Percentiles rank a stretch among this genome's conserved stretches.
phyloP scores from a whole-genome alignment of 2,888 invertebrate genomes.

The Pyralis farinalis region DNA sequence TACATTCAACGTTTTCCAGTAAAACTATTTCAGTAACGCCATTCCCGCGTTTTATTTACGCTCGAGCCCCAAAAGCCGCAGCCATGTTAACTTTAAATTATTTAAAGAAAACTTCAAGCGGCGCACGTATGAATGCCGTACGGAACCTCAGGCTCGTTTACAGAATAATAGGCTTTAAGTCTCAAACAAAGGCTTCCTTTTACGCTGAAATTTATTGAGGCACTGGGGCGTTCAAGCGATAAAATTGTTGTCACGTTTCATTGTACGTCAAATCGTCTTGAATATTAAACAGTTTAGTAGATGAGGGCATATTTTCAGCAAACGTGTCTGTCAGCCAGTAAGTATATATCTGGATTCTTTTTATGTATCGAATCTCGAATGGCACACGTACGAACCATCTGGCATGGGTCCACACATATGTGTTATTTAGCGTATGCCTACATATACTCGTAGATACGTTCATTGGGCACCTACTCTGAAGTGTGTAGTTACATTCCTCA shows the following conservation, averaged over 20 bases:
- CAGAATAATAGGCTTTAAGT: conserved; percentile 4
- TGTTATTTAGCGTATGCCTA: too few species aligned
- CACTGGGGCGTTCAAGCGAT: not conserved
- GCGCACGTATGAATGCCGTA: conserved; percentile 1
- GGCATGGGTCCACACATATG: too few species aligned
- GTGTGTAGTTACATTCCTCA: too few species aligned
- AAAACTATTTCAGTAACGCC: conserved; percentile 10
- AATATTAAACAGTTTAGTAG: too few species aligned
- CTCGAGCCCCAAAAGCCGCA: conserved; percentile 7
- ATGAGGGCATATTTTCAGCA: too few species aligned
- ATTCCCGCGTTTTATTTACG: conserved; percentile 19
- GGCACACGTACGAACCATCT: too few species aligned
- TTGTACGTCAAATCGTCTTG: not conserved
- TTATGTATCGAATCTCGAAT: too few species aligned
- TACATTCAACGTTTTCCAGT: not conserved
- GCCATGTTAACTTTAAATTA: conserved; percentile 14
- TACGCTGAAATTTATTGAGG: not conserved
- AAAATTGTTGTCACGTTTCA: conserved; percentile 1
- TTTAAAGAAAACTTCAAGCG: conserved; percentile 16
- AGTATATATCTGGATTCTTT: too few species aligned
- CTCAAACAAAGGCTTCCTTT: not conserved
- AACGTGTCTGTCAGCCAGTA: too few species aligned
- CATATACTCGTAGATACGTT: too few species aligned
- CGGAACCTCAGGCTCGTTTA: not conserved
- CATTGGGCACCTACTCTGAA: too few species aligned